A percentile compares a stretch with the other conserved stretches of the same genome.
phyloP scores from a whole-genome alignment of 2,113 vertebrate species.

The Phoenicopterus ruber region DNA sequence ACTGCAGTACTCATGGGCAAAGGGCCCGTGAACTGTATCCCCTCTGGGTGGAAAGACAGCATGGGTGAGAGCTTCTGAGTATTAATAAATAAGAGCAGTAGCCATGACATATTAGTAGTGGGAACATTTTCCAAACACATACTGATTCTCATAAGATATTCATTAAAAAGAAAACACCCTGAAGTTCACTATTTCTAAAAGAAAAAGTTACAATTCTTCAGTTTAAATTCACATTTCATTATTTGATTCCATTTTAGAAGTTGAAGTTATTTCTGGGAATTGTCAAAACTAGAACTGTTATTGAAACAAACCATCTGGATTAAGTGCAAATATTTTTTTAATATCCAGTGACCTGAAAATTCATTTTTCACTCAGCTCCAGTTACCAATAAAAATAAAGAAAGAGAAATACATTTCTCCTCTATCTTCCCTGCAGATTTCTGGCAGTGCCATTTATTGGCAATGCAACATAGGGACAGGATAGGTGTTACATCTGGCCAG shows the following conservation, averaged over 20 bases:
- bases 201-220: background rate
- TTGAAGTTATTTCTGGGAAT: background rate
- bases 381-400: background rate
- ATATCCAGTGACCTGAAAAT: background rate
- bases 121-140: background rate
- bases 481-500: too few relatives aligned
- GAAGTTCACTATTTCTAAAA: background rate
- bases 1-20: background rate
- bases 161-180: background rate
- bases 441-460: background rate
- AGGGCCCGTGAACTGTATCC: background rate
- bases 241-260: background rate
- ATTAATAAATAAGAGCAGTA: background rate
- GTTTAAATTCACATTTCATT: background rate
- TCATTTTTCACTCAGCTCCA: background rate
- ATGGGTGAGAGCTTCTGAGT: background rate
- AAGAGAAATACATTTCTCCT: background rate
- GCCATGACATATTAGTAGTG: background rate
- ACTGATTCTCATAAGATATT: background rate
- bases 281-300: background rate
- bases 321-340: background rate
- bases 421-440: background rate
- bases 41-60: background rate
- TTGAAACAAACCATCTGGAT: background rate
- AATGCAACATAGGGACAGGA: background rate